These are phyloP conservation scores for Pollachius pollachius DNA, from an alignment of 2,113 vertebrate genomes.

Conservation along the genomic window DNA sequence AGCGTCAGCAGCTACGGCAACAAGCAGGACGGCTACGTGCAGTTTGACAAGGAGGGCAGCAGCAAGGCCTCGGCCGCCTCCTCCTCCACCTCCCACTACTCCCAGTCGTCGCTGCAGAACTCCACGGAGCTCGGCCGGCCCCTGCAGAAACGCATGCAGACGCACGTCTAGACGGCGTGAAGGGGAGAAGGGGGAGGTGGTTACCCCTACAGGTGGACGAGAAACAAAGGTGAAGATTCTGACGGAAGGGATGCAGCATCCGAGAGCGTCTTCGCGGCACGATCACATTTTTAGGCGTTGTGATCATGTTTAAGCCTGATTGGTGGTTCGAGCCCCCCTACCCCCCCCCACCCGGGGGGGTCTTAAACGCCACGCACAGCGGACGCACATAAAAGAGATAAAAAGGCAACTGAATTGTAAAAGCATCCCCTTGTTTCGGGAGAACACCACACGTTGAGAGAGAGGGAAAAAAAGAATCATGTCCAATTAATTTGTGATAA, in stretches of 20 bases:
- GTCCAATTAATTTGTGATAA: no score
- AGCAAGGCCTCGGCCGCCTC: conserved; percentile 82
- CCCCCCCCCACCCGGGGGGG: no score
- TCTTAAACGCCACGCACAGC: no score
- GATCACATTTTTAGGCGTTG: no score
- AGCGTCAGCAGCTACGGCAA: conserved; percentile 88
- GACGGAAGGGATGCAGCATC: not conserved
- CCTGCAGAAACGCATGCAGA: conserved; percentile 92
- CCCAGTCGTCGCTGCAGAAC: conserved; percentile 89
- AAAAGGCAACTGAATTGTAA: no score
- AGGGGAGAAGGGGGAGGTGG: not conserved
- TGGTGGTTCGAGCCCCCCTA: no score
- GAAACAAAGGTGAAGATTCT: not conserved
- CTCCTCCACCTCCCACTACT: conserved; percentile 82
- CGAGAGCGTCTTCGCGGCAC: not conserved
- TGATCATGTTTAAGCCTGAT: no score
- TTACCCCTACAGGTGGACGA: not conserved
- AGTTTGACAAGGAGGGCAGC: conserved; percentile 83
- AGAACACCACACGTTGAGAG: no score
- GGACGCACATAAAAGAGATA: no score
- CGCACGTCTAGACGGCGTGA: conserved; percentile 79
- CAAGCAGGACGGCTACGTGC: conserved; percentile 86
- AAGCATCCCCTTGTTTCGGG: no score
- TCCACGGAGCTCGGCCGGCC: conserved; percentile 87
- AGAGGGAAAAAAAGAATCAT: no score